Evolutionary conservation across 2,113 vertebrate species (phyloP), one percentile per base, ranked within the genome.

Genomic region (Neotoma lepida): DNA sequence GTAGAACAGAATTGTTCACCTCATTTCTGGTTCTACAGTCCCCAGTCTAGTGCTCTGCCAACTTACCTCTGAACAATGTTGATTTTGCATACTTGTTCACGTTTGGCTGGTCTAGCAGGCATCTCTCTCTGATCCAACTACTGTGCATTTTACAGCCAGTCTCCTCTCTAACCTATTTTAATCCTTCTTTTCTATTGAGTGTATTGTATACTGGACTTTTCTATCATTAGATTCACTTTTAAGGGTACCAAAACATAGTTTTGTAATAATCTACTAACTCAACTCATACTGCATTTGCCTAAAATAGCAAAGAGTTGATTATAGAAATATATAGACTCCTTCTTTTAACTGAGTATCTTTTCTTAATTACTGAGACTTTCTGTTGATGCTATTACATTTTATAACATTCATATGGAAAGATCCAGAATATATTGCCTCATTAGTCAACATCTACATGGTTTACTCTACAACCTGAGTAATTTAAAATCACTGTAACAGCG

Each of bases 401-500:
- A 82, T 93, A 82, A 70, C 92, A 88, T 93, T 93, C 95, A 92
- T 93, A 92, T 90, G 41, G 71, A 93, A 88, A 68, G 30, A 85
- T 82, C 73, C 78, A 90, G 88, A 95, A 84, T 78, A 86, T 88
- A 66, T 93, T 78, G 63, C 28, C 87, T 94, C 85, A 92, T 92
- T 88, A 88, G 88, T 97, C 92, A 96, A 66, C 49, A 94, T 93
- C 90, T 85, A 58, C 91, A 39, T 81, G 70, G 91, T 90, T 96
- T 88, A 88, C 87, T 95, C 35, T 90, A 56, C 95, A 95, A 95
- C 89, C 91, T 90, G 94, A 95, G 85, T 96, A 81, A 95, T 93
- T 98, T 95, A 94, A 97, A 96, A 96, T 97, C 95, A 93, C 49
- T 94, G 89, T 82, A 76, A 15, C 90, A 92, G 92, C 95, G 90